phyloP scores from a whole-genome alignment of 2,113 vertebrate genomes.

The Pituophis catenifer region DNA sequence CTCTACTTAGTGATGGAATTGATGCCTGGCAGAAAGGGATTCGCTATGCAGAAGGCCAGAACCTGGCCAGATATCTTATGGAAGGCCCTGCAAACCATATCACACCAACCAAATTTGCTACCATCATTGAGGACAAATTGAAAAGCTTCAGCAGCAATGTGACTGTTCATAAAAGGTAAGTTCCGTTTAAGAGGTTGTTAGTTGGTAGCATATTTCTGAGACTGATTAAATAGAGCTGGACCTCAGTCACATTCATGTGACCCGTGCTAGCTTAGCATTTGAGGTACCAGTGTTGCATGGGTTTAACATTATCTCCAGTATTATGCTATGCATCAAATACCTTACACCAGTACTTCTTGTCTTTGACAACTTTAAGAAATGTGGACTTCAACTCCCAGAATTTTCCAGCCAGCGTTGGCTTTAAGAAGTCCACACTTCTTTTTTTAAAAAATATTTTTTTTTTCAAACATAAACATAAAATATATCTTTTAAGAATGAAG shows the following conservation, averaged over 20 bases:
- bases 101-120: slow-evolving; percentile 87
- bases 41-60: slow-evolving; percentile 88
- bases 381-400: not conserved
- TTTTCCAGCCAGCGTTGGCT: not conserved
- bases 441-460: too few species aligned
- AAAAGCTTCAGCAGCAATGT: slow-evolving; percentile 71
- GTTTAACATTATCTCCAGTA: not conserved
- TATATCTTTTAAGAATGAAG: too few species aligned
- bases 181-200: not conserved
- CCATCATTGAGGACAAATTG: slow-evolving; percentile 82
- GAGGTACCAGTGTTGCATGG: not conserved
- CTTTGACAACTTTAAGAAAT: not conserved
- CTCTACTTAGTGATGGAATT: slow-evolving; percentile 68
- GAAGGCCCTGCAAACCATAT: slow-evolving; percentile 92
- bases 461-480: too few species aligned
- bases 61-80: slow-evolving; percentile 90
- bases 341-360: not conserved
- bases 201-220: not conserved
- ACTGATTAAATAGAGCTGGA: not conserved
- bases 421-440: not conserved
- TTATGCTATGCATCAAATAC: not conserved
- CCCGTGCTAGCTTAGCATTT: not conserved
- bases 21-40: slow-evolving; percentile 85
- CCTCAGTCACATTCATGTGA: not conserved
- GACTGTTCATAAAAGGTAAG: slow-evolving; percentile 83